phyloP scores from a whole-genome alignment of 1,140 invertebrate genomes.

The Platyscapa corneri region DNA sequence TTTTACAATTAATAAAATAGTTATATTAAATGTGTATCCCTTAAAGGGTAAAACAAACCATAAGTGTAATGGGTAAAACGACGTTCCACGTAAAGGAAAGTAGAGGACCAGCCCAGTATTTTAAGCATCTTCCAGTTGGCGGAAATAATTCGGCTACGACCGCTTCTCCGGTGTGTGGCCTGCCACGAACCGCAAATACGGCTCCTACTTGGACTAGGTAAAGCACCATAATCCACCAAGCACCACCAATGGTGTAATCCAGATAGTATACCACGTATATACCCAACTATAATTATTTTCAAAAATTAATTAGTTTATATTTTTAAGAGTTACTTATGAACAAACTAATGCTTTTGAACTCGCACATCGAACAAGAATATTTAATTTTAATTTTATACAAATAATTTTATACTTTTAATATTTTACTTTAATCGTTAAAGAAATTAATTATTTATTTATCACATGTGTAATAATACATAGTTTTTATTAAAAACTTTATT shows the following conservation, averaged over 20 bases:
- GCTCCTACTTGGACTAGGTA: constrained; percentile 85
- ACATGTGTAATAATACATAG: too few relatives aligned
- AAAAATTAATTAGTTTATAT: background rate
- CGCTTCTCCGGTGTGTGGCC: constrained; percentile 88
- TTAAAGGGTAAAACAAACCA: constrained; percentile 75
- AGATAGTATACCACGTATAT: constrained; percentile 89
- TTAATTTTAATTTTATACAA: too few relatives aligned
- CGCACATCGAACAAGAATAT: too few relatives aligned
- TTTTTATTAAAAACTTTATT: too few relatives aligned
- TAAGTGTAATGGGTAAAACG: constrained; percentile 83
- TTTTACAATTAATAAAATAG: too few relatives aligned
- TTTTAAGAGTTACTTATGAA: too few relatives aligned
- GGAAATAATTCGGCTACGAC: constrained; percentile 82
- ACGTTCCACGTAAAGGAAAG: constrained; percentile 93
- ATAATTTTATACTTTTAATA: too few relatives aligned
- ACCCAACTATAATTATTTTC: constrained; percentile 79
- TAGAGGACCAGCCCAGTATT: constrained; percentile 79
- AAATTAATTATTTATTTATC: too few relatives aligned
- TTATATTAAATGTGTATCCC: too few relatives aligned
- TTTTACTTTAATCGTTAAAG: too few relatives aligned
- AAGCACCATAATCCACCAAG: constrained; percentile 90
- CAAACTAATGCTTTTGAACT: too few relatives aligned
- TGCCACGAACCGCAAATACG: constrained; percentile 87
- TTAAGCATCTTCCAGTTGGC: constrained; percentile 74
- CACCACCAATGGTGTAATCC: constrained; percentile 86